Evolutionary conservation across 2,888 invertebrate species (phyloP), one percentile per base, ranked within the genome.

Genomic region (Cristatella mucedo): DNA sequence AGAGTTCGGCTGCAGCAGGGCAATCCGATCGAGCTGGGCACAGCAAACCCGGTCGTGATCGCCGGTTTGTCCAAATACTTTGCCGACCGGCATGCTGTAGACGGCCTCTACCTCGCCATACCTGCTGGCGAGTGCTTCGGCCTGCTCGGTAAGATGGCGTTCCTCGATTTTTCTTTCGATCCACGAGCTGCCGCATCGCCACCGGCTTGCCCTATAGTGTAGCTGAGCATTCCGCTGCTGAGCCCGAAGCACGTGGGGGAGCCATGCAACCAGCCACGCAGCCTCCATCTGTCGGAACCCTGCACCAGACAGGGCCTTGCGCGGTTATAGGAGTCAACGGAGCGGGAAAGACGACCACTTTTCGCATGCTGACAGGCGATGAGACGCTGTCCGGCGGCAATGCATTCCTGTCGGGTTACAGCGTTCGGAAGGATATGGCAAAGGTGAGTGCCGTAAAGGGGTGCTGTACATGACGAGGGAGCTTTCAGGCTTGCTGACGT

Each of bases 361-460:
- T 87, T 59, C 81, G 66, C 67, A 71, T 72, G 68, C 49, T 73
- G 41, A 85, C 85, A 36, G 85, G 86, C 0, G 84, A 83, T 56
- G 78, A 77, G 53, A 63, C 66, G 3, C 73, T 81, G 9, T 74
- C 77, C 0, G 71, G 70, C 38, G 83, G 83, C 0, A 73, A 77
- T 38, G 80, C 77, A 1, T 79, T 71, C 63, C 73, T 83, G 9
- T 69, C 73, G 47, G 74, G 75, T 4, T 51, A 56, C 40, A 59
- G 61, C 49, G 46, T 68, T 7, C 59, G 55, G 33, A 54, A 52
- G 7, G 46, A 63, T 37, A 53, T 55, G n/a, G 45, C 53, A 21
- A 44, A 52, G 52, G 63, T 62, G 43, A 40, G 44, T 26, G 3
- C 11, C 24, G 40, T 26, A 41, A n/a, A n/a, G n/a, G n/a, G n/a